Evolutionary conservation across 2,888 invertebrate genomes (phyloP), one percentile per base, ranked within the genome.

Genomic region (Melinopterus prodromus): DNA sequence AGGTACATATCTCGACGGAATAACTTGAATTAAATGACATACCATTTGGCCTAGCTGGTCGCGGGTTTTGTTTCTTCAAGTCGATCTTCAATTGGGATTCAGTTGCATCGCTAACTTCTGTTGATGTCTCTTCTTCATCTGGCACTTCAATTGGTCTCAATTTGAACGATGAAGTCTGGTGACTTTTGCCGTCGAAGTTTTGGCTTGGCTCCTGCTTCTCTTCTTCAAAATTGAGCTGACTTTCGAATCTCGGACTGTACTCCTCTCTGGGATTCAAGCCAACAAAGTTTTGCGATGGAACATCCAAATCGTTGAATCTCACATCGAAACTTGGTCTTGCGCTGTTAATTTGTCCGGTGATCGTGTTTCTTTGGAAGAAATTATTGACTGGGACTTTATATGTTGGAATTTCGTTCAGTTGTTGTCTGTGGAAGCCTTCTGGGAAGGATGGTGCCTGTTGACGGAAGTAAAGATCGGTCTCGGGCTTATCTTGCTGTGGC

Each of bases 51-150:
- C 36, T 36, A 12, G 53, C 3, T 74, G 69, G 74, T 36, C 69
- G 6, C 15, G 14, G 72, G 26, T 77, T 77, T 69, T 74, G 26
- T 74, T 74, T 74, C n/a, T 74, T 26, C 74, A 90, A 88, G 81
- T 91, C 90, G 14, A 90, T 89, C 2, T 89, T 85, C 4, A 90
- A 53, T 12, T 53, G 89, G 78, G 91, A 90, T 69, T 92, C 91
- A 84, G 91, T 90, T 69, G 91, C 91, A 76, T 90, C 89, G 14
- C 15, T n/a, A 71, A 16, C 71, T 72, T 72, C 72, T 4, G 74
- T 26, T 15, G 80, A 74, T 74, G 12, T 75, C 6, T 72, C 80
- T 15, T 79, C 79, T 69, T 69, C 71, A 72, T 78, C 72, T 6
- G 72, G 81, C 26, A 81, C 79, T 71, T 80, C 79, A 72, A 81